Evolutionary conservation across 2,113 vertebrate genomes (phyloP).

Genomic region (Aegotheles bennettii): DNA sequence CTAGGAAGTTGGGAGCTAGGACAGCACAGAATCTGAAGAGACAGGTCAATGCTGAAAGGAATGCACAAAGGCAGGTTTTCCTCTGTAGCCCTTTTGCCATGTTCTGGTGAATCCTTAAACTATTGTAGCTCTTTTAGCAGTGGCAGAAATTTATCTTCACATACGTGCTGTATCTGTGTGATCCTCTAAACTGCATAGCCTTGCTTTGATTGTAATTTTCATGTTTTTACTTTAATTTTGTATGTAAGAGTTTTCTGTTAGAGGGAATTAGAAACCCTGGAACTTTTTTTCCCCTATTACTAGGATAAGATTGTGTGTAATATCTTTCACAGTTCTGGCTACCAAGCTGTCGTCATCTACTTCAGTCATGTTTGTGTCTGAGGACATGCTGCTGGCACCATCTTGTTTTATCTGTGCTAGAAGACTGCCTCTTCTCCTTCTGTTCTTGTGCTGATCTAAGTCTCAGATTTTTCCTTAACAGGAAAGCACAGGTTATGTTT

Average conservation of each 20-base stretch:
- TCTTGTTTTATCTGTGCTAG: slow-evolving; percentile 46
- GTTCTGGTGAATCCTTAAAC: background rate
- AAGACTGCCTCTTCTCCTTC: slow-evolving; percentile 61
- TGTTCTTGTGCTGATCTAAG: slow-evolving; percentile 39
- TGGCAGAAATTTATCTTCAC: background rate
- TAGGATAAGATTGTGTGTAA: background rate
- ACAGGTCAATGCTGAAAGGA: background rate
- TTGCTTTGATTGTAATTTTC: background rate
- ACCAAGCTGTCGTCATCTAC: slow-evolving; percentile 56
- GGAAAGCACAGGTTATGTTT: slow-evolving; percentile 4
- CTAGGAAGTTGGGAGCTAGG: background rate
- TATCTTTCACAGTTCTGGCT: slow-evolving; percentile 64
- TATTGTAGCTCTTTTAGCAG: background rate
- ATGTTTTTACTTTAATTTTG: background rate
- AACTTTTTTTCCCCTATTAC: background rate
- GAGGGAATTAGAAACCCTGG: background rate
- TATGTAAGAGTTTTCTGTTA: background rate
- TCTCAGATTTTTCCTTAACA: slow-evolving; percentile 35
- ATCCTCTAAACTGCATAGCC: background rate
- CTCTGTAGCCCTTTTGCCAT: background rate
- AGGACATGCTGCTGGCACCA: slow-evolving; percentile 56
- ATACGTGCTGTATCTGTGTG: background rate
- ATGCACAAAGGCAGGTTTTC: background rate
- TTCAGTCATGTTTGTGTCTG: slow-evolving; percentile 45
- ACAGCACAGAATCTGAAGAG: background rate